Conservation (phyloP, 2,113 vertebrate genomes). For the Chinchilla lanigera region DNA sequence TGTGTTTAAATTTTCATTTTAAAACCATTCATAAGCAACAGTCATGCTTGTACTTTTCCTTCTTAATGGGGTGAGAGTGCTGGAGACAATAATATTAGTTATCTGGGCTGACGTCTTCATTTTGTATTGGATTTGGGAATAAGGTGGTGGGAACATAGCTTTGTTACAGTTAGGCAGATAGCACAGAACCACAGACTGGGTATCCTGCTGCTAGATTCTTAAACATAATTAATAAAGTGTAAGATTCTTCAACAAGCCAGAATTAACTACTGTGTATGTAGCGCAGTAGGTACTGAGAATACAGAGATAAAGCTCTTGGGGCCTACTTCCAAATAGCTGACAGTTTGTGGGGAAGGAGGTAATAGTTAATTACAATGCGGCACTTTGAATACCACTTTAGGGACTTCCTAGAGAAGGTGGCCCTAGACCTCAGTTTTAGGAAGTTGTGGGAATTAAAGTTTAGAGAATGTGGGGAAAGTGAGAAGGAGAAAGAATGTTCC, state of each 20-base stretch:
- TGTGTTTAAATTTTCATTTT: constrained; percentile 71
- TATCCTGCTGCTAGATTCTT: background rate
- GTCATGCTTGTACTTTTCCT: constrained; percentile 72
- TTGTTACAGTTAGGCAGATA: constrained; percentile 9
- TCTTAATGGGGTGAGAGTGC: constrained; percentile 62
- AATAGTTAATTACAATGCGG: background rate
- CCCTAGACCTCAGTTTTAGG: background rate
- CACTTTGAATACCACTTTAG: background rate
- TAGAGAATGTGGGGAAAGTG: background rate
- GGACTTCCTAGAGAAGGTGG: constrained; percentile 6
- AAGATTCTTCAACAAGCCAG: constrained; percentile 25
- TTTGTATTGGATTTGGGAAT: constrained; percentile 54
- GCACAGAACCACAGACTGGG: background rate
- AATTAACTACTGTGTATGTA: background rate
- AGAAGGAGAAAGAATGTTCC: background rate
- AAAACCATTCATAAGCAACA: constrained; percentile 57
- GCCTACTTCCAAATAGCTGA: background rate
- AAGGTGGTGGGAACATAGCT: background rate
- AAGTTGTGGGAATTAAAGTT: constrained; percentile 27
- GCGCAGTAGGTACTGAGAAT: background rate
- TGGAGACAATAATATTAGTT: constrained; percentile 73
- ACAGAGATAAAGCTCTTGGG: background rate
- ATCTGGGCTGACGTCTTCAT: constrained; percentile 66
- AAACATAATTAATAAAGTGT: constrained; percentile 34
- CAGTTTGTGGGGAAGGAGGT: background rate